Evolutionary conservation across 2,797 vertebrate species (phyloP).

Genomic region (Typhlichthys eigenmanni): DNA sequence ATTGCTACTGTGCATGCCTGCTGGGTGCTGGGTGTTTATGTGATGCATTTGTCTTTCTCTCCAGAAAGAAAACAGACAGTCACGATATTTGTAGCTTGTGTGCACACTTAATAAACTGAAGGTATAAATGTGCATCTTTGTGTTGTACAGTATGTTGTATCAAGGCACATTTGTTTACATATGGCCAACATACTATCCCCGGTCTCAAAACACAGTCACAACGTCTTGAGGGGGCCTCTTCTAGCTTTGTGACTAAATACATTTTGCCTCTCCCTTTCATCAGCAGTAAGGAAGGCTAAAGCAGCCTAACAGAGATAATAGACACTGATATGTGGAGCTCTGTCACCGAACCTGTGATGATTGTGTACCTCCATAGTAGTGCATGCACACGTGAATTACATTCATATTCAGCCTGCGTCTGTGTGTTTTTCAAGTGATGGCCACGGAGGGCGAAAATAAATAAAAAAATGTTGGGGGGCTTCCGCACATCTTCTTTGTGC

Average conservation of each 20-base stretch:
- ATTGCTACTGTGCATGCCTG: no score
- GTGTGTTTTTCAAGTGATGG: neutral
- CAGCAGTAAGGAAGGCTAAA: neutral
- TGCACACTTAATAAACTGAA: no score
- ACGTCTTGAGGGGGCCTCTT: constrained; percentile 4
- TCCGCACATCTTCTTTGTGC: constrained; percentile 18
- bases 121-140: no score
- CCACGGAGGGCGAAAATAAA: neutral
- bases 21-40: no score
- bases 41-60: no score
- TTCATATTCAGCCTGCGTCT: constrained; percentile 7
- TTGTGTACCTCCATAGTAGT: neutral
- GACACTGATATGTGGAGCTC: constrained; percentile 28
- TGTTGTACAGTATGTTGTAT: neutral
- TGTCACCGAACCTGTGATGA: constrained; percentile 15
- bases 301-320: constrained; percentile 13
- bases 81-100: no score
- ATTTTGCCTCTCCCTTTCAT: constrained; percentile 9
- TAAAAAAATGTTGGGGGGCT: constrained; percentile 7
- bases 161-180: neutral
- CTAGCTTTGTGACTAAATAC: neutral
- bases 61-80: no score
- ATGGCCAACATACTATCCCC: neutral
- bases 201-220: neutral
- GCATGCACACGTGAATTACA: constrained; percentile 1